Conservation (phyloP, 2,797 vertebrate genomes). For the Eleutherodactylus coqui region DNA sequence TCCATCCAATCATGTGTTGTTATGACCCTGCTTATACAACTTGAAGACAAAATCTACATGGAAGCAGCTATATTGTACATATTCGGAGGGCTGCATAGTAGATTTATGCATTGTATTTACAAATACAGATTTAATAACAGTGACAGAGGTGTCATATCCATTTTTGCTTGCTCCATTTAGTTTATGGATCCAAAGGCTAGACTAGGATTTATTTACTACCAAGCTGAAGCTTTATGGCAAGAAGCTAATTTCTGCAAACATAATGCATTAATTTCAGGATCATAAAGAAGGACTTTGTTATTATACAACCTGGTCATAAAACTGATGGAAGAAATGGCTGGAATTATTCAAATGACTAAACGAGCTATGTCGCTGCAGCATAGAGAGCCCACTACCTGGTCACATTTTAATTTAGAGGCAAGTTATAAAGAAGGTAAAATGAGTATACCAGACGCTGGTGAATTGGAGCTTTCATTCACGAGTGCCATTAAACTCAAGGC, state of each 20-base stretch:
- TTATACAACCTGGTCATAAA: constrained; percentile 58
- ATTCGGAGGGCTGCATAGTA: constrained; percentile 33
- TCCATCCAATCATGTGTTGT: background rate
- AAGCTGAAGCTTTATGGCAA: constrained; percentile 55
- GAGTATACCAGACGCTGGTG: background rate
- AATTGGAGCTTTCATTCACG: constrained; percentile 4
- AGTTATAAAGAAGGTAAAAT: constrained; percentile 17
- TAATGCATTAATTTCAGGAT: constrained; percentile 60
- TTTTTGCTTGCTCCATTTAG: constrained; percentile 60
- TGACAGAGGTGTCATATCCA: constrained; percentile 59
- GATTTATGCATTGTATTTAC: constrained; percentile 58
- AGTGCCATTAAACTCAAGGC: constrained; percentile 7
- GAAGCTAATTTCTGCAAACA: constrained; percentile 64
- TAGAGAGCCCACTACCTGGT: background rate
- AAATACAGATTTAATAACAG: constrained; percentile 58
- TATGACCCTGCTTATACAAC: background rate
- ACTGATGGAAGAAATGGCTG: constrained; percentile 48
- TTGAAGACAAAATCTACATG: constrained; percentile 6
- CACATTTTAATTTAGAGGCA: constrained; percentile 32
- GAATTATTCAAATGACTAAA: constrained; percentile 56
- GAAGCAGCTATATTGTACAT: background rate
- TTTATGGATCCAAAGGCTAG: constrained; percentile 57
- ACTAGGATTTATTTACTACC: constrained; percentile 59
- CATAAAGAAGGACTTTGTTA: constrained; percentile 62
- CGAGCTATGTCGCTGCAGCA: constrained; percentile 24